Conservation (phyloP, 1,140 invertebrate species). For the Nasonia giraulti region DNA sequence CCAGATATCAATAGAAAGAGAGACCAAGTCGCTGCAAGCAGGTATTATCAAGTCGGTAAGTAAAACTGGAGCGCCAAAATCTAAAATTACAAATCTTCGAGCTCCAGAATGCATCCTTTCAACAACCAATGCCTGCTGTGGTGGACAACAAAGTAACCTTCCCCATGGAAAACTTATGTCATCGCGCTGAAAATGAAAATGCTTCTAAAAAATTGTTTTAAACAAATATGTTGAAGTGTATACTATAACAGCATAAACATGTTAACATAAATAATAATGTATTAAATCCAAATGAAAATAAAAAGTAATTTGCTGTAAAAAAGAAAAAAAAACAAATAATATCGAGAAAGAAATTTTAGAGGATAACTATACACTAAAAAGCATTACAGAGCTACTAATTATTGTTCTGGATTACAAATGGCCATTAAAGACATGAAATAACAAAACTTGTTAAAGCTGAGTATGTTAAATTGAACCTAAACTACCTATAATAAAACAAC, state of each 20-base stretch:
- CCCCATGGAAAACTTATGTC: conserved; percentile 80
- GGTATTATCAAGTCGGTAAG: conserved; percentile 93
- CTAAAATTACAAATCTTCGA: conserved; percentile 89
- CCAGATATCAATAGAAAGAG: conserved; percentile 93
- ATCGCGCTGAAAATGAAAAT: conserved; percentile 62
- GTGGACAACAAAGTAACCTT: conserved; percentile 83
- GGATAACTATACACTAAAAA: background rate
- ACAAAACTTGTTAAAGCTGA: background rate
- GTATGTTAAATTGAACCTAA: background rate
- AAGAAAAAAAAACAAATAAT: background rate
- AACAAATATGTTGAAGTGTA: background rate
- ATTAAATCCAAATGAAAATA: background rate
- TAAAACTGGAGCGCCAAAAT: conserved; percentile 89
- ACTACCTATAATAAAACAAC: no score
- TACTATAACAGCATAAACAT: background rate
- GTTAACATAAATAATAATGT: conserved; percentile 11
- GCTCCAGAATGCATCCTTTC: conserved; percentile 94
- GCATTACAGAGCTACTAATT: background rate
- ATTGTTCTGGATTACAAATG: background rate
- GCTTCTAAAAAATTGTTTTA: background rate
- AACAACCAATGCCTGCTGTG: conserved; percentile 91
- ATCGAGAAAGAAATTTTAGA: no score
- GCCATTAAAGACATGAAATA: background rate
- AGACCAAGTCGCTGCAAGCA: conserved; percentile 88
- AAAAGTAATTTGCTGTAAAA: conserved; percentile 13